Evolutionary conservation across 2,797 vertebrate genomes (phyloP), one percentile per base, ranked within the genome.

Genomic region (Cottoperca gobio): DNA sequence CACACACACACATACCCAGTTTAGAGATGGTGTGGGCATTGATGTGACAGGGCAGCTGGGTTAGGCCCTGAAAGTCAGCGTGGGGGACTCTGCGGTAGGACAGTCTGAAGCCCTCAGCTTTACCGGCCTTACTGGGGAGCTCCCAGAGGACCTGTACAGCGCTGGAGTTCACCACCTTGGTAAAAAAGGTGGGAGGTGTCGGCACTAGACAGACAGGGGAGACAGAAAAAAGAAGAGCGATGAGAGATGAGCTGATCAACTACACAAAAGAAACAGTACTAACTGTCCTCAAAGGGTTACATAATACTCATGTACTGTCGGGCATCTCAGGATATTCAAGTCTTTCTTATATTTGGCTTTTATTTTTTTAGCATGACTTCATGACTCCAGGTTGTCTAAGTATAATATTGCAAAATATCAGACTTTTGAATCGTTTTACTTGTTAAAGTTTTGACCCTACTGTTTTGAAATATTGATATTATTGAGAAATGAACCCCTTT

Each of bases 101-200:
- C 42, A 96, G 86, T 70, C 85, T 94, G 86, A 96, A 96, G 50
- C 95, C 95, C 49, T 94, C 90, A 2, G 93, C 87, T 55, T 82
- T 78, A 4, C 94, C 94, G 0, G 86, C 78, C 62, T 92, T 93
- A 54, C 76, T 49, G 1, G 95, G 91, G 3, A 93, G 92, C 73
- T 95, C 93, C 95, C 95, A 96, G 37, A 93, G 93, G 50, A 94
- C 94, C 90, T 94, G 94, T 59, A 95, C 83, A 0, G 93, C 68
- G 3, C 90, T 95, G 53, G 87, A 82, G 65, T 92, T 94, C 65
- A 96, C 59, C 69, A 95, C 92, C 76, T 93, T 94, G 49, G 93
- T 93, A 83, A 95, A 95, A 87, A 95, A 96, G 31, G 84, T 93
- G 2, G 91, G 92, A 28, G 93, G 33, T 1, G 78, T 76, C 0